These are phyloP conservation scores for Archocentrus centrarchus DNA, from an alignment of 2,113 vertebrate species.

Conservation along the genomic window DNA sequence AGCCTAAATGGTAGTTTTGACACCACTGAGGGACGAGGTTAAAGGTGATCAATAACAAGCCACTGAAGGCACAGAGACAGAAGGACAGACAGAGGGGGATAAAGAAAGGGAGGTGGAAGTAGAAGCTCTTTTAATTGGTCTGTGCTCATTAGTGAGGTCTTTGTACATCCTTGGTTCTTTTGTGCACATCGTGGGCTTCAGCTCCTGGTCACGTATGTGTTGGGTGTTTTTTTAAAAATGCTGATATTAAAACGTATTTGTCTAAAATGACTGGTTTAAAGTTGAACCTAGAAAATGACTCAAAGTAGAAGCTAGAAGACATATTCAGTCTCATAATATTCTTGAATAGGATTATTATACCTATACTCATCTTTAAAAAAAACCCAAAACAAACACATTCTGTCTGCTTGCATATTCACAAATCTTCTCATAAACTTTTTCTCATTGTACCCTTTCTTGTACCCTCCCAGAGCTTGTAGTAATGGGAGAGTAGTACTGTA, in stretches of 20 bases:
- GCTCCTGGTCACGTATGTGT: conserved; percentile 49
- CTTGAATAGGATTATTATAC: conserved; percentile 1
- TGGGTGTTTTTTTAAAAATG: conserved; percentile 30
- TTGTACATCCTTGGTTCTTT: conserved; percentile 74
- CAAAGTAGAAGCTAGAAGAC: not conserved
- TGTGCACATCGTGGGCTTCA: conserved; percentile 46
- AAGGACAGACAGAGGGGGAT: conserved; percentile 56
- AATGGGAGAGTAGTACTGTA: conserved; percentile 14
- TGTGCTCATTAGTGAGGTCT: conserved; percentile 81
- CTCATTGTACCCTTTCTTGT: conserved; percentile 11
- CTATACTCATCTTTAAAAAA: not conserved
- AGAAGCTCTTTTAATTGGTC: conserved; percentile 87
- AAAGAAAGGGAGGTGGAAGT: conserved; percentile 43
- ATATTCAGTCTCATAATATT: conserved; percentile 20
- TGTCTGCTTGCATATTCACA: conserved; percentile 12
- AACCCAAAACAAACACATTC: not conserved
- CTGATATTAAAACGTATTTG: conserved; percentile 16
- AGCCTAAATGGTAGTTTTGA: conserved; percentile 91
- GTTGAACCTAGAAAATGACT: conserved; percentile 38
- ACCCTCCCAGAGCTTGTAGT: conserved; percentile 5
- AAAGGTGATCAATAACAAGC: conserved; percentile 96
- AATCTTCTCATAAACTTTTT: conserved; percentile 7
- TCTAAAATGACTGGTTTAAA: conserved; percentile 28
- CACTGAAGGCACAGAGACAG: conserved; percentile 72
- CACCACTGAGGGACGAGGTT: conserved; percentile 90